phyloP scores from a whole-genome alignment of 2,113 vertebrate species.

The Casuarius casuarius region DNA sequence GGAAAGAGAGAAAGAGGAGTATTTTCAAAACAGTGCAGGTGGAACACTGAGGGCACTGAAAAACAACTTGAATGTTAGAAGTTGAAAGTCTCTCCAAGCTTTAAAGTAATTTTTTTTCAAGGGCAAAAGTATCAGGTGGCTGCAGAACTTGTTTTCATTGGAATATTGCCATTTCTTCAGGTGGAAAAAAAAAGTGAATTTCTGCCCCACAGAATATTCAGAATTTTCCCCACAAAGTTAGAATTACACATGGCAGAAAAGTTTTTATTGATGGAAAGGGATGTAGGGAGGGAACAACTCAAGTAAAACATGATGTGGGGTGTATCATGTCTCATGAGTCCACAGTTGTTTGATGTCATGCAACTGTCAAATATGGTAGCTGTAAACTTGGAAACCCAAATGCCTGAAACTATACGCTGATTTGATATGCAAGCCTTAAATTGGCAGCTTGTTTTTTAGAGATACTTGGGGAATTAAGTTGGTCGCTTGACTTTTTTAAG shows the following conservation, averaged over 20 bases:
- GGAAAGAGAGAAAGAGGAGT: neutral
- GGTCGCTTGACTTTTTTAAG: neutral
- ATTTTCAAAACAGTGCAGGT: neutral
- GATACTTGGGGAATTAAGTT: neutral
- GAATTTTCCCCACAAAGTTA: neutral
- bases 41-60: neutral
- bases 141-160: neutral
- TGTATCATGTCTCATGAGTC: neutral
- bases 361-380: neutral
- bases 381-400: neutral
- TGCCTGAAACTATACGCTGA: neutral
- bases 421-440: neutral
- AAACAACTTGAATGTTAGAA: neutral
- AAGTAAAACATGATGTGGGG: neutral
- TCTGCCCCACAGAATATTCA: neutral
- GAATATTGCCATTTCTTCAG: neutral
- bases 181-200: neutral
- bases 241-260: neutral
- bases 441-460: neutral
- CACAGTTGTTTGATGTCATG: neutral
- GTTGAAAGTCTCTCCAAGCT: neutral
- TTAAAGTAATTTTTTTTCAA: neutral
- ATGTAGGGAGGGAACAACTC: neutral
- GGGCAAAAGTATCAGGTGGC: neutral
- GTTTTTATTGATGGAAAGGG: neutral